These are phyloP conservation scores for Pipistrellus pygmaeus DNA, from an alignment of 2,797 vertebrate species.

Conservation along the genomic window DNA sequence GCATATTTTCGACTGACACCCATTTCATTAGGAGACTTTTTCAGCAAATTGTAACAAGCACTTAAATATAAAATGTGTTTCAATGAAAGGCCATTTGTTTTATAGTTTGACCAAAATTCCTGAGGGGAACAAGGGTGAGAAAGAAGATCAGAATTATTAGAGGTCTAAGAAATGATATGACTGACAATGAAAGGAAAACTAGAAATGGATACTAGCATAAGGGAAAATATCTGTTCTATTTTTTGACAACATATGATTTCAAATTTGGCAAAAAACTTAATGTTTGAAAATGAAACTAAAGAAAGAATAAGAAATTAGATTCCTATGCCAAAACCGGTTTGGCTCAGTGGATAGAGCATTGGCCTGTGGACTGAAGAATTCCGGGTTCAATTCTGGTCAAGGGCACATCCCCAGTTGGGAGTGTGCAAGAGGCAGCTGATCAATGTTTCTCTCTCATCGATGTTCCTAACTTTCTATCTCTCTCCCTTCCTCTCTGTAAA, in stretches of 20 bases:
- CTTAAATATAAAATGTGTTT: constrained; percentile 42
- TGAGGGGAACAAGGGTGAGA: background rate
- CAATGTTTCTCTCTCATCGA: no score
- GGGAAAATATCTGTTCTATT: background rate
- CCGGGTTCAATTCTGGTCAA: no score
- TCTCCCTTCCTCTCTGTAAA: no score
- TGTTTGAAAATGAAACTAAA: constrained; percentile 49
- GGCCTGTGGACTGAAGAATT: no score
- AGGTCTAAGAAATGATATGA: background rate
- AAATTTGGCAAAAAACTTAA: constrained; percentile 26
- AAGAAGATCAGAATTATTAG: background rate
- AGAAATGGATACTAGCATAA: background rate
- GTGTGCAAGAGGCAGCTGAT: no score
- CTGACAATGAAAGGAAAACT: background rate
- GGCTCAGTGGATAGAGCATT: no score
- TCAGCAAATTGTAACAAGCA: background rate
- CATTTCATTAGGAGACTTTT: constrained; percentile 39
- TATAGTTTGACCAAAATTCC: background rate
- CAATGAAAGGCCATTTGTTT: background rate
- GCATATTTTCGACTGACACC: background rate
- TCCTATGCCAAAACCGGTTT: background rate
- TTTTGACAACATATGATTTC: background rate
- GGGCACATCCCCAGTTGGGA: no score
- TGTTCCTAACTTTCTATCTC: no score
- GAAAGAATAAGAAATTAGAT: constrained; percentile 23